A percentile compares a stretch with the other conserved stretches of the same genome.
phyloP scores from a whole-genome alignment of 2,113 vertebrate species.

The Phaethon lepturus region DNA sequence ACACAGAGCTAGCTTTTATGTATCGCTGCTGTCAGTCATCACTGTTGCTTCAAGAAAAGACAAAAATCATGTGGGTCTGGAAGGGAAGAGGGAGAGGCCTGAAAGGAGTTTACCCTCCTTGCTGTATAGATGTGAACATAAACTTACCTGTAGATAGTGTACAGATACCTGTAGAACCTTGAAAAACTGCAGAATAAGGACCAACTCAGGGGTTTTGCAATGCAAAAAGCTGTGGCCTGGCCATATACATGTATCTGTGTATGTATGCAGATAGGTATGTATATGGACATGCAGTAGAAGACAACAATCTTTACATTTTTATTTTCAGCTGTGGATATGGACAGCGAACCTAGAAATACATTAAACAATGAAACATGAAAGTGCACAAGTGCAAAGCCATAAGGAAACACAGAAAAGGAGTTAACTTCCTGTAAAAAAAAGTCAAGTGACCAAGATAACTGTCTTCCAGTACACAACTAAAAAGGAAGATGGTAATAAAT shows the following conservation, averaged over 20 bases:
- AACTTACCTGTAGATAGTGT: background rate
- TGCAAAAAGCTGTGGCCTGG: background rate
- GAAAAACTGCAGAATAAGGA: background rate
- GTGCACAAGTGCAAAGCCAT: background rate
- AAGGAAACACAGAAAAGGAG: background rate
- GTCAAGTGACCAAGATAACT: background rate
- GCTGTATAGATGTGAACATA: background rate
- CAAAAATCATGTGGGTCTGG: background rate
- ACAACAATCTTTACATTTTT: background rate
- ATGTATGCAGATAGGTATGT: background rate
- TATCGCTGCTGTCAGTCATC: background rate
- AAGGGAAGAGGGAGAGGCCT: background rate
- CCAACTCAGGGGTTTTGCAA: background rate
- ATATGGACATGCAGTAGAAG: background rate
- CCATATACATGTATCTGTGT: fast-evolving
- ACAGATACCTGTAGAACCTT: background rate
- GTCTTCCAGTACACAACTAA: background rate
- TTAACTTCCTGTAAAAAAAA: background rate
- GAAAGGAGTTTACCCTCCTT: background rate
- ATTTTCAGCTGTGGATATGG: background rate
- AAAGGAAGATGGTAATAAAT: background rate
- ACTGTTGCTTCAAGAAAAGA: background rate
- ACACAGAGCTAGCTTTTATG: background rate
- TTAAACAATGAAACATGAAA: background rate
- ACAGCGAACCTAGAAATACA: background rate